Percentiles rank a stretch among this genome's conserved stretches.
phyloP scores from a whole-genome alignment of 2,797 vertebrate species.

The Acanthurus tractus region DNA sequence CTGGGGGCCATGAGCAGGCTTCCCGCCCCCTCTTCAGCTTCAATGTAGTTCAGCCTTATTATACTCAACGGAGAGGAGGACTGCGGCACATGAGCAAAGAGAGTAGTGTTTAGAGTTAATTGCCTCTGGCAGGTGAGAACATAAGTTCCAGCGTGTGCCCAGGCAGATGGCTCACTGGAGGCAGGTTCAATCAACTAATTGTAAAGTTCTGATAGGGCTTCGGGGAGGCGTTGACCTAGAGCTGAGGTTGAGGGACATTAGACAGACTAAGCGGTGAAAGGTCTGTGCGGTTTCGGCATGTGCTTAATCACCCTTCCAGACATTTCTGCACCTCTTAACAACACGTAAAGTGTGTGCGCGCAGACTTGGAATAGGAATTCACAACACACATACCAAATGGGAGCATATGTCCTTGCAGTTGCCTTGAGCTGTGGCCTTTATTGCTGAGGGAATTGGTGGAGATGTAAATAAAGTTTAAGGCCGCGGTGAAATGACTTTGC shows the following conservation, averaged over 20 bases:
- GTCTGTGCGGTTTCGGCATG: slow-evolving; percentile 3
- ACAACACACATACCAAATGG: slow-evolving; percentile 36
- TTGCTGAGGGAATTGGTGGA: slow-evolving; percentile 75
- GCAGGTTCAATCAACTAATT: slow-evolving; percentile 78
- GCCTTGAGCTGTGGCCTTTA: slow-evolving; percentile 67
- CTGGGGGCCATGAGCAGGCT: slow-evolving; percentile 57
- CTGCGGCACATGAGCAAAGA: slow-evolving; percentile 52
- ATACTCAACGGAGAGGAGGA: slow-evolving; percentile 65
- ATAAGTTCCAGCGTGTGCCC: slow-evolving; percentile 76
- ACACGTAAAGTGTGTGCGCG: neutral
- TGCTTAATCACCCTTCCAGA: slow-evolving; percentile 13
- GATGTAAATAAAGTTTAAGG: slow-evolving; percentile 83
- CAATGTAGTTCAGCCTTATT: slow-evolving; percentile 63
- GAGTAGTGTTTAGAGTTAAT: slow-evolving; percentile 80
- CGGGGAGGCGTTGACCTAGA: slow-evolving; percentile 67
- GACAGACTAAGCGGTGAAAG: slow-evolving; percentile 22
- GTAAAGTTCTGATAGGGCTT: slow-evolving; percentile 71
- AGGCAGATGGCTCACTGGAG: slow-evolving; percentile 72
- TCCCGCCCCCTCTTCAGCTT: slow-evolving; percentile 60
- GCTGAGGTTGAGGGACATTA: slow-evolving; percentile 55
- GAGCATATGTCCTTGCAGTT: slow-evolving; percentile 59
- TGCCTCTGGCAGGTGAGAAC: slow-evolving; percentile 81
- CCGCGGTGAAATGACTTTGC: slow-evolving; percentile 76
- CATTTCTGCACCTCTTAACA: slow-evolving; percentile 19
- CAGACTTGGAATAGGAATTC: slow-evolving; percentile 39